Evolutionary conservation across 2,888 invertebrate species (phyloP), one percentile per base, ranked within the genome.

Genomic region (Trypoxylon attenuatum): DNA sequence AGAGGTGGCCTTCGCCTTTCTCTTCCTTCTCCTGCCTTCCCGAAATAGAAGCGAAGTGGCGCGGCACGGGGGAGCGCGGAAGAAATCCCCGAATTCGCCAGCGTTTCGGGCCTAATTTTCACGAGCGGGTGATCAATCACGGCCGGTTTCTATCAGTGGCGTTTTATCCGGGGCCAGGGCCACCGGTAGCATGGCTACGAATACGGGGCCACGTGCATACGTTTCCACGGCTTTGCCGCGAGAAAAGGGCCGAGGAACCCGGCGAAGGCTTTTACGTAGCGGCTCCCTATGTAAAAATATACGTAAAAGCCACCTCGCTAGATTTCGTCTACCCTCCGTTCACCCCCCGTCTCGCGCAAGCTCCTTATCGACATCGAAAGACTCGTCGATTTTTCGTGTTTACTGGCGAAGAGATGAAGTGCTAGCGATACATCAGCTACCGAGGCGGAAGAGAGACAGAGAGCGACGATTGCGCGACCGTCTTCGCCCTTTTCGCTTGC

Each of bases 381-480:
- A 73, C 77, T 78, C 71, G 57, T 69, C 66, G 68, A 73, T 76
- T 78, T 73, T 61, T 69, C 75, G 63, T 79, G 69, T 79, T 79
- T 79, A 77, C 67, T 53, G 63, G 60, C 67, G 70, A 69, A 56
- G 61, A 80, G 80, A 78, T 67, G 67, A 70, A 75, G 70, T 73
- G 62, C 60, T 46, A 52, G 70, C 42, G 21, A 76, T 76, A 73
- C 69, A 76, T 75, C 77, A 75, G 64, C 21, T 41, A 52, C n/a
- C 53, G 59, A 50, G 51, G 49, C 41, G 63, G 45, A n/a, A n/a
- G n/a, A n/a, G n/a, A n/a, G n/a, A n/a, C n/a, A n/a, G n/a, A n/a
- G n/a, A n/a, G n/a, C n/a, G n/a, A n/a, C n/a, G n/a, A n/a, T 50
- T 39, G 49, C 53, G 60, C 45, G 52, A 42, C 47, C 55, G 43